These are phyloP conservation scores for Hipparchia semele DNA, from an alignment of 2,888 invertebrate species.

Conservation along the genomic window DNA sequence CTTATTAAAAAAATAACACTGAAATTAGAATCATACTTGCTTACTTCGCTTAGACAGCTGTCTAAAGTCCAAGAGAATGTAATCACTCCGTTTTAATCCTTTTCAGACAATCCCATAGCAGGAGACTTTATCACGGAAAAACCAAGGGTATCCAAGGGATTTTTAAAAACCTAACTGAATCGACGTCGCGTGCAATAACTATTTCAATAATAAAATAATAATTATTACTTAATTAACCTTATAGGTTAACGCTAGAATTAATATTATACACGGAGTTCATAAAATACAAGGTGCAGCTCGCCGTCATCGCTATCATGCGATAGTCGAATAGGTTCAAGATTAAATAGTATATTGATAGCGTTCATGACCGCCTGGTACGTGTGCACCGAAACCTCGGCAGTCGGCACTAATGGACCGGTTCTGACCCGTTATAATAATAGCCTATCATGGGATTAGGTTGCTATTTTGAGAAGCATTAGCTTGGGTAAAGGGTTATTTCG, in stretches of 20 bases:
- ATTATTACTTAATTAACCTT: neutral
- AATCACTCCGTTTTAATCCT: too few relatives aligned
- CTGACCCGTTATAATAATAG: conserved; percentile 54
- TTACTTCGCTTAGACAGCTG: too few relatives aligned
- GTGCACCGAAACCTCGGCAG: conserved; percentile 41
- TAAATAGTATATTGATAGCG: conserved; percentile 28
- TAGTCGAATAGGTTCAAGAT: conserved; percentile 30
- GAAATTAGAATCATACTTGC: neutral
- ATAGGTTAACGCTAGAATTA: neutral
- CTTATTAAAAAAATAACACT: neutral
- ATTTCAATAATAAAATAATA: too few relatives aligned
- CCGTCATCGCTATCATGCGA: conserved; percentile 18
- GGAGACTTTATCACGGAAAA: too few relatives aligned
- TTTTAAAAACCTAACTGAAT: too few relatives aligned
- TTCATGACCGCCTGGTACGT: conserved; percentile 37
- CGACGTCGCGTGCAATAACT: too few relatives aligned
- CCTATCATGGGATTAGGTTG: conserved; percentile 29
- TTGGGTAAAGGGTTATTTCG: conserved; percentile 26
- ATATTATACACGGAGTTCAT: conserved; percentile 17
- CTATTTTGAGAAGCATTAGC: conserved; percentile 32
- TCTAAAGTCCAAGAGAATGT: too few relatives aligned
- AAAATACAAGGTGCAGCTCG: conserved; percentile 20
- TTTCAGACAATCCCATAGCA: too few relatives aligned
- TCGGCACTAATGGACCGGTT: conserved; percentile 57
- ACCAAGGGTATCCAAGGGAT: too few relatives aligned